Percentiles rank a stretch among this genome's conserved stretches.
phyloP scores from a whole-genome alignment of 2,888 invertebrate genomes.

The Lasioglossum leucozonium region DNA sequence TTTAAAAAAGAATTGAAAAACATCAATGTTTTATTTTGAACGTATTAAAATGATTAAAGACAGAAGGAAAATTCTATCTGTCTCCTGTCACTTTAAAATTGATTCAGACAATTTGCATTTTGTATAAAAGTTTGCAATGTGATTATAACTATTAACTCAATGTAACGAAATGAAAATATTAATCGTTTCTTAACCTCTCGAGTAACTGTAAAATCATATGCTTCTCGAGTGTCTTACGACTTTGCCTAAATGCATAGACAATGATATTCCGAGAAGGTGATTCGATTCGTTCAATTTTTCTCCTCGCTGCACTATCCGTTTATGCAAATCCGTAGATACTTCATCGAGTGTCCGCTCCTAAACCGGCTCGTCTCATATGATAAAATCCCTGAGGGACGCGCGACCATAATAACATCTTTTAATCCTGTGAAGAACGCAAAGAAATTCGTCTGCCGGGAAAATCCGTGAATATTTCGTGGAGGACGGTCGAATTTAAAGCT shows the following conservation, averaged over 20 bases:
- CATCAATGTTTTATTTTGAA: too few relatives aligned
- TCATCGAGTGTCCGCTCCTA: not conserved
- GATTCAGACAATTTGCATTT: too few relatives aligned
- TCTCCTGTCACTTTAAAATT: too few relatives aligned
- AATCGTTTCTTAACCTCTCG: too few relatives aligned
- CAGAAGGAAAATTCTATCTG: not conserved
- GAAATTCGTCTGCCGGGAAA: slow-evolving; percentile 5
- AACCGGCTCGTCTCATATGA: not conserved
- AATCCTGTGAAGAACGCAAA: not conserved
- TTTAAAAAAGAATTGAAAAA: too few relatives aligned
- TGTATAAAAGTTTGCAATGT: too few relatives aligned
- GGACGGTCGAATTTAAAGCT: slow-evolving; percentile 33
- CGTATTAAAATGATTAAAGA: too few relatives aligned
- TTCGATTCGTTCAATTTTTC: not conserved
- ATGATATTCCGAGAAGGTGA: not conserved
- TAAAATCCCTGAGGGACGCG: not conserved
- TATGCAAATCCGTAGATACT: not conserved
- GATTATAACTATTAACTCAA: too few relatives aligned
- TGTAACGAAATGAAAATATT: too few relatives aligned
- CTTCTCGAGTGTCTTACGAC: not conserved
- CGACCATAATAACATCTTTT: slow-evolving; percentile 15
- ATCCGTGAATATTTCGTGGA: slow-evolving; percentile 33
- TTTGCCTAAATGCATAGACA: not conserved
- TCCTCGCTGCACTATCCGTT: not conserved
- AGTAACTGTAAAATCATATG: not conserved